These are phyloP conservation scores for Solenopsis invicta DNA, from an alignment of 1,140 invertebrate species.

Conservation along the genomic window DNA sequence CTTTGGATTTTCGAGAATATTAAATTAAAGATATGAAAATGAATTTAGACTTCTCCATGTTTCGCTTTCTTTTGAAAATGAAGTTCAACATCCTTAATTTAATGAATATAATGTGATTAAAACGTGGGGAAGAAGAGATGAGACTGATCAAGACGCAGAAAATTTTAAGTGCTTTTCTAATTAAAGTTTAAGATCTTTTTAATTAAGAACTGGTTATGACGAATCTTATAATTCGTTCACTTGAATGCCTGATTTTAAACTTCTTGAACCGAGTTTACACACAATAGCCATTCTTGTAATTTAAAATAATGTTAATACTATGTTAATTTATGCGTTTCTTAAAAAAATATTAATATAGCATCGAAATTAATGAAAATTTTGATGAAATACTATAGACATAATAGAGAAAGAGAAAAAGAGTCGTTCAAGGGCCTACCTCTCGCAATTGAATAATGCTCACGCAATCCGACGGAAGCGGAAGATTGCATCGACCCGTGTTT, in stretches of 20 bases:
- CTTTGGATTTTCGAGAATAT: constrained; percentile 30
- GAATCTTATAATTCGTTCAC: neutral
- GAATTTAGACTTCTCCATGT: neutral
- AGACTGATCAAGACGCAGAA: neutral
- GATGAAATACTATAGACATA: neutral
- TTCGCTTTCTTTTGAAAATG: neutral
- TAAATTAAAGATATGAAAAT: constrained; percentile 9
- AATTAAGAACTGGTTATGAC: neutral
- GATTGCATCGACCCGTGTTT: constrained; percentile 70
- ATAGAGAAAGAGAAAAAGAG: neutral
- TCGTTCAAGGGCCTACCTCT: neutral
- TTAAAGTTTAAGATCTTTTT: neutral
- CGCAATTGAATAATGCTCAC: constrained; percentile 59
- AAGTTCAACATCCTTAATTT: neutral
- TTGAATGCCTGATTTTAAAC: neutral
- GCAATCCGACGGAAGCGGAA: constrained; percentile 59
- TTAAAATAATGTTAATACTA: neutral
- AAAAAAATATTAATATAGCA: neutral
- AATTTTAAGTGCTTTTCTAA: too few relatives aligned
- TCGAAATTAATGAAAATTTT: neutral
- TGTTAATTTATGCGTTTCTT: neutral
- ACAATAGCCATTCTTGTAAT: neutral
- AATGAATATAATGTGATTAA: neutral
- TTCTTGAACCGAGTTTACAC: neutral
- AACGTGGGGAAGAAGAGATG: neutral